Evolutionary conservation across 35 echinoderm and acorn worm genomes (phyloP).

Genomic region (Anneissia japonica): DNA sequence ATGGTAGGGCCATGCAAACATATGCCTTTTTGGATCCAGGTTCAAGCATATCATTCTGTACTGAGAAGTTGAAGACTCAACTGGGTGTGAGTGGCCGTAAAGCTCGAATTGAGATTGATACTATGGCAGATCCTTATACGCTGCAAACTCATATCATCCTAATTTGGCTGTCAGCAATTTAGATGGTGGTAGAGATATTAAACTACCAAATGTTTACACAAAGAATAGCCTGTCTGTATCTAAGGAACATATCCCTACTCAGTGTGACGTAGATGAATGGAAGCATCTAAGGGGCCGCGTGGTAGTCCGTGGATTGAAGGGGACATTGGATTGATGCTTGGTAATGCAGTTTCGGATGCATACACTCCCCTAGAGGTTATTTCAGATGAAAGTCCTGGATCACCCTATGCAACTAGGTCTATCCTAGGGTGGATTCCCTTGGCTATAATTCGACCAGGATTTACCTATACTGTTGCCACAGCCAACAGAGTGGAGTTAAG

Average conservation of each 20-base stretch:
- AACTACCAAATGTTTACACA: constrained; percentile 8
- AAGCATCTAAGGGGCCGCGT: not conserved
- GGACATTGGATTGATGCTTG: no score
- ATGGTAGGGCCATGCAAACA: not conserved
- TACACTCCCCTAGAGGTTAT: not conserved
- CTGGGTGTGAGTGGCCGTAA: not conserved
- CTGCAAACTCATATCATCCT: not conserved
- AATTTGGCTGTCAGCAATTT: not conserved
- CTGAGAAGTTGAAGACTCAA: not conserved
- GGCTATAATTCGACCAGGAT: not conserved
- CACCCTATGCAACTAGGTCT: constrained; percentile 10
- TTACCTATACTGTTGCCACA: not conserved
- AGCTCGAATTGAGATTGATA: not conserved
- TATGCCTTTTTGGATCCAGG: constrained; percentile 32
- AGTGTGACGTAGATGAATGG: constrained; percentile 31
- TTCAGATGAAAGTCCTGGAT: not conserved
- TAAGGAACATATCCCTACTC: constrained; percentile 15
- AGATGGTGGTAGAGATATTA: constrained; percentile 1
- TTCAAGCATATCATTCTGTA: constrained; percentile 9
- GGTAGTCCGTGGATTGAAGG: not conserved
- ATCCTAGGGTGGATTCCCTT: constrained; percentile 13
- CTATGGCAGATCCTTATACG: not conserved
- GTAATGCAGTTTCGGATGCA: no score
- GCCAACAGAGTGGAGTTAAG: not conserved
- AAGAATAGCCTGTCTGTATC: constrained; percentile 11